Percentiles rank a stretch among this genome's conserved stretches.
Evolutionary conservation across 2,888 invertebrate genomes (phyloP).

Genomic region (Thymelicus lineola): DNA sequence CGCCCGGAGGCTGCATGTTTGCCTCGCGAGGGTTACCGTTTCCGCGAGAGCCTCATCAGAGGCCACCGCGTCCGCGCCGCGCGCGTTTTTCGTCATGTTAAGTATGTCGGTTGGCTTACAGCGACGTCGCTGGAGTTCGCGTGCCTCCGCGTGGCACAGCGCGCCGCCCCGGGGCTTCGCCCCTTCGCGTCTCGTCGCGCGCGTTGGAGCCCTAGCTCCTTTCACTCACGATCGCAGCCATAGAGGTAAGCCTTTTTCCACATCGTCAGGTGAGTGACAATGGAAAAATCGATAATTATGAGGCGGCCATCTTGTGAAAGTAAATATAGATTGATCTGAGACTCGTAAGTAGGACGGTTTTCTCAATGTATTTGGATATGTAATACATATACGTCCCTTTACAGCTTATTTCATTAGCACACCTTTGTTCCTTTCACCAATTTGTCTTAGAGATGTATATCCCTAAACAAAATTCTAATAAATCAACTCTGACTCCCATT

Average conservation of each 20-base stretch:
- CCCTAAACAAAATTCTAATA: no score
- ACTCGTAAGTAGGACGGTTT: slow-evolving; percentile 24
- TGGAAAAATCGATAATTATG: slow-evolving; percentile 60
- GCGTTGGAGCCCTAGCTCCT: slow-evolving; percentile 83
- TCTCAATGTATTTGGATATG: slow-evolving; percentile 2
- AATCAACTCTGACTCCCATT: no score
- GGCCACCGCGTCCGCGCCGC: slow-evolving; percentile 67
- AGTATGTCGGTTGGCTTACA: slow-evolving; percentile 79
- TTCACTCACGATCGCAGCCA: slow-evolving; percentile 59
- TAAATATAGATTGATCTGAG: slow-evolving; percentile 49
- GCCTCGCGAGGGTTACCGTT: slow-evolving; percentile 76
- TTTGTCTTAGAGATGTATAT: no score
- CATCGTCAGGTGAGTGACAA: slow-evolving; percentile 61
- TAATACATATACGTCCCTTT: background rate
- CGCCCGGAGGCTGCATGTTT: slow-evolving; percentile 76
- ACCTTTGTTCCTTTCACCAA: background rate
- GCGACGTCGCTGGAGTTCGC: slow-evolving; percentile 77
- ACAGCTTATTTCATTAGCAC: background rate
- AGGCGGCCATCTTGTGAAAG: slow-evolving; percentile 75
- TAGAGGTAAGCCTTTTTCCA: slow-evolving; percentile 74
- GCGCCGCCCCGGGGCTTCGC: slow-evolving; percentile 55
- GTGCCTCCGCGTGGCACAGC: slow-evolving; percentile 75
- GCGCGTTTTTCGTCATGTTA: slow-evolving; percentile 66
- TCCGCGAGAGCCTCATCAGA: slow-evolving; percentile 63
- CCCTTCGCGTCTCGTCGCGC: slow-evolving; percentile 72